Conservation (phyloP, 2,113 vertebrate genomes). For the Callipepla californica region DNA sequence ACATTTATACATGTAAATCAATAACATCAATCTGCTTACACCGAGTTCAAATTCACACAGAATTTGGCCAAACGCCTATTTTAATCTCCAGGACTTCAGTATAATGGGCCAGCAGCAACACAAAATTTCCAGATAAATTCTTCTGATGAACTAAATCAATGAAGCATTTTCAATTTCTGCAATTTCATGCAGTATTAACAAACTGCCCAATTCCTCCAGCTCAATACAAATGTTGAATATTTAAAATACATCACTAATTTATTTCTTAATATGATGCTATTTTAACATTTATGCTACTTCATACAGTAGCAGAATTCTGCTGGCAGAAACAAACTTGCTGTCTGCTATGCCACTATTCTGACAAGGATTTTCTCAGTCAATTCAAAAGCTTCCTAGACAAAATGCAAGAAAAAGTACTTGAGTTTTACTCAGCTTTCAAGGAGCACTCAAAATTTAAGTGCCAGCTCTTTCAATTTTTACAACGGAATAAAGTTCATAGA, state of each 20-base stretch:
- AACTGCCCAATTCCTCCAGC: neutral
- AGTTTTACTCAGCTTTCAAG: neutral
- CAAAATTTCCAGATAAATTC: neutral
- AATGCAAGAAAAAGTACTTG: neutral
- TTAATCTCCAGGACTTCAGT: neutral
- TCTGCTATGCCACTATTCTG: neutral
- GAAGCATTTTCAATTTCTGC: neutral
- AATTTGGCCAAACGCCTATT: neutral
- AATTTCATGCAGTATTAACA: neutral
- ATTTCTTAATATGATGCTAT: neutral
- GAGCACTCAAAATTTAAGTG: neutral
- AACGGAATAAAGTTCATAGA: neutral
- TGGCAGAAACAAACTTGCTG: neutral
- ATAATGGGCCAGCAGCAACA: neutral
- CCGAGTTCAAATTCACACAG: neutral
- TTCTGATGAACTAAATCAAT: neutral
- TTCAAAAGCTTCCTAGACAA: neutral
- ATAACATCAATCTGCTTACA: neutral
- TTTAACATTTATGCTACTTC: neutral
- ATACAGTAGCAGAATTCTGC: neutral
- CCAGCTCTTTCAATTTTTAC: neutral
- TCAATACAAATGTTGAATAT: neutral
- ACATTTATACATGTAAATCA: neutral
- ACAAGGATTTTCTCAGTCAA: neutral
- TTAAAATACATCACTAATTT: neutral